Base-by-base conservation (phyloP, 2,888 invertebrate genomes). In the Vannuccia rotundouncinata region DNA sequence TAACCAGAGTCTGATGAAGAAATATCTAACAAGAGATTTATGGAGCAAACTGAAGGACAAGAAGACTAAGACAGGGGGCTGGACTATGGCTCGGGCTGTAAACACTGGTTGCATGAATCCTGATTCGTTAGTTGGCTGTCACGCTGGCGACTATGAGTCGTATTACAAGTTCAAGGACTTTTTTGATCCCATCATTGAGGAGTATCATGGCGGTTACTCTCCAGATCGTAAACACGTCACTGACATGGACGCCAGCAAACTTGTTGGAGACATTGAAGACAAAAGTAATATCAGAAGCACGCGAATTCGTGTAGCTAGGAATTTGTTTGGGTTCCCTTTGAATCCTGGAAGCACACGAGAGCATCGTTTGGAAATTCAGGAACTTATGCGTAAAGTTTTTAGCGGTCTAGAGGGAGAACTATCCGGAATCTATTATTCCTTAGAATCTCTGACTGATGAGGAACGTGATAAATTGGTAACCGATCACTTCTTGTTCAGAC, bases 401-500 rank as follows among this genome's bases (percentile, higher is more conserved):
- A 82, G 83, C n/a, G 82, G 82, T 59, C 82, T 85, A 45, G 30
- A 81, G 82, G 93, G 93, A 80, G 95, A 96, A 88, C 92, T 95
- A 82, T 94, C 95, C 91, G 95, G 95, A 81, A 94, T 93, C 84
- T 96, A 95, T 92, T 94, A 92, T 89, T 95, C 95, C 31, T 91
- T 96, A 86, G 94, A 94, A 83, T 95, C 95, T 86, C 95, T 95
- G 96, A 92, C 93, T 90, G 95, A 96, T 91, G 92, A 94, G 81
- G 93, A 93, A 82, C 95, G 96, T 90, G 95, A 95, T 90, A 93
- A 95, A 90, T 91, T 97, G 87, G 96, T 96, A 89, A 95, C 95
- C 86, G 96, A 96, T 89, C 96, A 97, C 90, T 97, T 97, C 92
- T 91, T 96, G 86, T 96, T 96, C 92, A 95, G 95, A 91, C 95